A percentile compares a stretch with the other conserved stretches of the same genome.
Evolutionary conservation across 2,888 invertebrate species (phyloP).

Genomic region (Hirudinaria manillensis): DNA sequence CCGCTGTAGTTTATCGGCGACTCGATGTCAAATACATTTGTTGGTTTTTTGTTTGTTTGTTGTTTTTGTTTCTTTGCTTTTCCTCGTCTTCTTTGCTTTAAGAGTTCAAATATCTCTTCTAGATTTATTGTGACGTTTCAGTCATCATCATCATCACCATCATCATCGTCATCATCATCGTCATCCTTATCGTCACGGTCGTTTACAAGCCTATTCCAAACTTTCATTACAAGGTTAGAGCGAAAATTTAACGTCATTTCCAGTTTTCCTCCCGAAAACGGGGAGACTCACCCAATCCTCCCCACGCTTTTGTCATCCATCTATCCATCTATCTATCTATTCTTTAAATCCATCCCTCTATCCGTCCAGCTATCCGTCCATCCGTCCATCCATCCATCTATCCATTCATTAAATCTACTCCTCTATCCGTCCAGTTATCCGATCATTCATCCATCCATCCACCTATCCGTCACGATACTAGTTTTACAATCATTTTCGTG

Average conservation of each 20-base stretch:
- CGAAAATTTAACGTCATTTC: no score
- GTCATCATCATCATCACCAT: slow-evolving; percentile 10
- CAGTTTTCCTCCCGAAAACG: no score
- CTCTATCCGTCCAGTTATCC: no score
- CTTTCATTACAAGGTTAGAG: no score
- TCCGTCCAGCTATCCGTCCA: background rate
- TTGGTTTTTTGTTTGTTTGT: background rate
- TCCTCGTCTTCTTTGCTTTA: background rate
- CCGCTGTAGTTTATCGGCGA: no score
- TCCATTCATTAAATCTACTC: no score
- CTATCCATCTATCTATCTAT: background rate
- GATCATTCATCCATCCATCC: no score
- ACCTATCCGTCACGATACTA: no score
- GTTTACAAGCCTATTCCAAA: background rate
- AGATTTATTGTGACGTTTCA: background rate
- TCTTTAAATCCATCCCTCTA: background rate
- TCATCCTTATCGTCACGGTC: slow-evolving; percentile 17
- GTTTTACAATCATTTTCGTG: no score
- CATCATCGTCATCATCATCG: slow-evolving; percentile 27
- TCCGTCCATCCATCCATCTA: no score
- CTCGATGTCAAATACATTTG: background rate
- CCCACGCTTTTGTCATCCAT: no score
- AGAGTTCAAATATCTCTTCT: background rate
- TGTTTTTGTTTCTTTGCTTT: background rate
- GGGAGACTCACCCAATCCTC: no score